Base-by-base conservation (phyloP, 1,140 invertebrate species). In the Cephus cinctus region DNA sequence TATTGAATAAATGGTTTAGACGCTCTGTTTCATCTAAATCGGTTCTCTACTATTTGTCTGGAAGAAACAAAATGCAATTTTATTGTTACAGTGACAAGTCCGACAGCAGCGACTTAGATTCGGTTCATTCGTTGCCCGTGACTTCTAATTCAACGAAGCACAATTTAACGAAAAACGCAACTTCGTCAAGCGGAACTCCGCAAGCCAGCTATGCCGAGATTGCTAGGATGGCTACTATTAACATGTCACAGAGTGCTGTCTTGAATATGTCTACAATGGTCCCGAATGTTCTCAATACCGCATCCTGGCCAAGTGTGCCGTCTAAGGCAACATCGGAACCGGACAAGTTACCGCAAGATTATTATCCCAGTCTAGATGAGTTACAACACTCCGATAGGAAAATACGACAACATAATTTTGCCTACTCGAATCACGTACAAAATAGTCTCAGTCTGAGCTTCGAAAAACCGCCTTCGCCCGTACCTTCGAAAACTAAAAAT, bases 121-220 rank as follows among this genome's bases (percentile, higher is more conserved):
- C 85, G 9, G 85, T 87, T 12, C 84, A 87, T 67, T 88, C 86
- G 40, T 71, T 87, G 42, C 86, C 86, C 2, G 82, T 84, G 18
- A 81, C 79, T 21, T 78, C 80, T 2, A 79, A 80, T 3, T 76
- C 72, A 6, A 67, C 75, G 6, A 76, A 72, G 40, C 63, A 70
- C 23, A 69, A 67, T 57, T 56, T 66, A 14, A 67, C 62, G 1
- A 73, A 72, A 56, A 62, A 67, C 41, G 53, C 61, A 25, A 65
- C 67, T 19, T 73, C 80, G 22, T 73, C 76, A 25, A 77, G 75
- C 5, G 78, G 75, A 12, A 78, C 80, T 6, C 79, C 82, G n/a
- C 83, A 83, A 49, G 84, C 83, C 20, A 88, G 86, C 23, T 89
- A 89, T 63, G 87, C 87, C 2, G 86, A 88, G 57, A 88, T 88